Evolutionary conservation across 2,113 vertebrate species (phyloP).

Genomic region (Pipa parva): DNA sequence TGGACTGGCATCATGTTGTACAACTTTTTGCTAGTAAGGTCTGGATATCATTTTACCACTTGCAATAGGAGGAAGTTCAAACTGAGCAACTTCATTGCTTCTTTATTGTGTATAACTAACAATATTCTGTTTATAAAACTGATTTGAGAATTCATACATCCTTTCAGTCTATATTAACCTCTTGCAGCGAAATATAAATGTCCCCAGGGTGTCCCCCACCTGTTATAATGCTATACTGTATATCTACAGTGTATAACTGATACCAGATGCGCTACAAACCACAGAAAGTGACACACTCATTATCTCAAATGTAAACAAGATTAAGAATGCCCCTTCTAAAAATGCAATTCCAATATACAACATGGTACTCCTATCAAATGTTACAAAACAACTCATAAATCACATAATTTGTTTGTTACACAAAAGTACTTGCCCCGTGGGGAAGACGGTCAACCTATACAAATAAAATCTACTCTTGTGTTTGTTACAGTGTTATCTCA

Average conservation of each 20-base stretch:
- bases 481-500: no score
- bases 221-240: neutral
- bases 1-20: neutral
- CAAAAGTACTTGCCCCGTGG: no score
- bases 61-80: neutral
- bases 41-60: neutral
- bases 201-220: slow-evolving; percentile 4
- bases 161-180: neutral
- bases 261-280: neutral
- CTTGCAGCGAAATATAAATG: neutral
- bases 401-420: no score
- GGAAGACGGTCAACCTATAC: no score
- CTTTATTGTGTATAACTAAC: neutral
- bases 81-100: neutral
- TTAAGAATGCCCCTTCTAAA: neutral
- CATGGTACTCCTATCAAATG: no score
- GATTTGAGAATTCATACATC: neutral
- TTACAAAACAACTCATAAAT: no score
- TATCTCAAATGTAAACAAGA: neutral
- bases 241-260: neutral
- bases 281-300: neutral
- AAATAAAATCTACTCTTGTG: no score
- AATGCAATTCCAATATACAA: no score
- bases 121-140: neutral
- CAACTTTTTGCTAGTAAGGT: neutral